Conservation (phyloP, 1,140 invertebrate genomes). For the Helicoverpa zea region DNA sequence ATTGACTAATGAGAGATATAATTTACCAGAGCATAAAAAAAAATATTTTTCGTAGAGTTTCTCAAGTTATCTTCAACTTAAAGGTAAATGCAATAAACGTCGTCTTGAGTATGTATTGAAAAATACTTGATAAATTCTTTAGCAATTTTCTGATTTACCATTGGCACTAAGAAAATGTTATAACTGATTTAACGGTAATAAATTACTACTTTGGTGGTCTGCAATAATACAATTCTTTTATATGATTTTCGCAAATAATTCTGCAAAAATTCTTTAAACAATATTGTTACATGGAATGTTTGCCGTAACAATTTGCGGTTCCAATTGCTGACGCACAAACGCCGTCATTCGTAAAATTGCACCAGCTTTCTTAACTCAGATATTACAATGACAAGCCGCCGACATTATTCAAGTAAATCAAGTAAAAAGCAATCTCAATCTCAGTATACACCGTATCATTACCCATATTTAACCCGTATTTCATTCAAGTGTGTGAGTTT, state of each 20-base stretch:
- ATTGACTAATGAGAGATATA: neutral
- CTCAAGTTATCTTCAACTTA: too few relatives aligned
- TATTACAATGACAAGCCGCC: constrained; percentile 18
- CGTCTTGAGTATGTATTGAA: neutral
- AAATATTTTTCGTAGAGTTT: too few relatives aligned
- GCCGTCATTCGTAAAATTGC: constrained; percentile 22
- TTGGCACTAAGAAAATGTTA: constrained; percentile 10
- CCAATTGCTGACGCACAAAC: constrained; percentile 10
- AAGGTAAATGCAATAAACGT: too few relatives aligned
- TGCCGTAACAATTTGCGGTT: neutral
- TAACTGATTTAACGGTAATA: neutral
- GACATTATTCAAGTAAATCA: constrained; percentile 14
- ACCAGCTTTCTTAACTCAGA: constrained; percentile 32
- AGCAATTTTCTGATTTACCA: constrained; percentile 11
- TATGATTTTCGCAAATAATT: too few relatives aligned
- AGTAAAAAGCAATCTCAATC: constrained; percentile 39
- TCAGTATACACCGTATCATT: constrained; percentile 27
- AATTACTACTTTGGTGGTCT: neutral
- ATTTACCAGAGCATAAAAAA: neutral
- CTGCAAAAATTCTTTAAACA: neutral
- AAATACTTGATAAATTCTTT: constrained; percentile 1
- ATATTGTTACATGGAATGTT: neutral
- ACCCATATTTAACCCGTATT: constrained; percentile 43
- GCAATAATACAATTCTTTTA: too few relatives aligned
- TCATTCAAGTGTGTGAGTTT: constrained; percentile 67